Conservation (phyloP, 2,888 invertebrate genomes). For the Drosophila leonis region DNA sequence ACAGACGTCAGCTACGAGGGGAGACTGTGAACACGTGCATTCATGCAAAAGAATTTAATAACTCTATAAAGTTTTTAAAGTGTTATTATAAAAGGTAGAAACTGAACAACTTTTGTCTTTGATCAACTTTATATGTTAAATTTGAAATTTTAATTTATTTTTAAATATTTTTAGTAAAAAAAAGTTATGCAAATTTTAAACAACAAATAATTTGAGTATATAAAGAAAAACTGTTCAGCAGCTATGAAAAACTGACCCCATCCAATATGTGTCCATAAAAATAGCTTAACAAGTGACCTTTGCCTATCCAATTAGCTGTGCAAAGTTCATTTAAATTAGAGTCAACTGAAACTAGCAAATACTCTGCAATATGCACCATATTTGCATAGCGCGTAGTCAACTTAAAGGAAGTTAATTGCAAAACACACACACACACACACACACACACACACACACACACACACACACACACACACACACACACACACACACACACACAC, state of each 20-base stretch:
- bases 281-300: slow-evolving; percentile 7
- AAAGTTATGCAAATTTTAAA: not conserved
- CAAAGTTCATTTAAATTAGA: slow-evolving; percentile 19
- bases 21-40: not conserved
- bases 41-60: not conserved
- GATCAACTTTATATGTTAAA: not conserved
- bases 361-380: slow-evolving; percentile 14
- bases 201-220: not conserved
- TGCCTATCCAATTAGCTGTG: slow-evolving; percentile 20
- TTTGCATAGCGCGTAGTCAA: slow-evolving; percentile 25
- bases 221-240: not conserved
- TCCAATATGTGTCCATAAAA: not conserved
- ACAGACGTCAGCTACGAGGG: not conserved
- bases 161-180: not conserved
- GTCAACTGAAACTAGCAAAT: slow-evolving; percentile 10
- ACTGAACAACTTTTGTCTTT: not conserved
- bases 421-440: slow-evolving; percentile 15
- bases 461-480: slow-evolving; percentile 10
- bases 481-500: slow-evolving; percentile 15
- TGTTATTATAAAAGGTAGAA: not conserved
- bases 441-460: slow-evolving; percentile 3
- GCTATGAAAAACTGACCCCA: not conserved
- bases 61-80: not conserved
- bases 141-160: too few relatives aligned
- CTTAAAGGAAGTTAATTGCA: slow-evolving; percentile 54